These are phyloP conservation scores for Hippocampus zosterae DNA, from an alignment of 2,113 vertebrate genomes.

Conservation along the genomic window DNA sequence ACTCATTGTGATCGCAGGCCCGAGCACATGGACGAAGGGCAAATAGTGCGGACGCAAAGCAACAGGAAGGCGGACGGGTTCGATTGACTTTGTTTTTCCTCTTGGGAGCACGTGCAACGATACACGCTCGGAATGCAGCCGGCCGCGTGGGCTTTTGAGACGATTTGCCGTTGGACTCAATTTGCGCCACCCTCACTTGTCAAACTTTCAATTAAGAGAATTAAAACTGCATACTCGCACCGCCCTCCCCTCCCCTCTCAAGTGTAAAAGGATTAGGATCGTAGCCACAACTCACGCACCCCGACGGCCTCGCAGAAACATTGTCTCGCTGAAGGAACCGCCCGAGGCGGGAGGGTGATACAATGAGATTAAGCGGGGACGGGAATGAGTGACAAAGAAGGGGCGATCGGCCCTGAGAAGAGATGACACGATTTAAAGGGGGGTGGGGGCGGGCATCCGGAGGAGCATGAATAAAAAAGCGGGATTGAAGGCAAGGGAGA, in stretches of 20 bases:
- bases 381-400: constrained; percentile 46
- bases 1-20: background rate
- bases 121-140: constrained; percentile 26
- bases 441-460: constrained; percentile 22
- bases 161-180: constrained; percentile 12
- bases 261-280: constrained; percentile 47
- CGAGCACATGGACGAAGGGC: constrained; percentile 26
- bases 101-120: background rate
- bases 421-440: constrained; percentile 48
- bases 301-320: constrained; percentile 38
- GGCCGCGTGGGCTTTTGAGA: background rate
- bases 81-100: background rate
- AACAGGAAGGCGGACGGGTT: constrained; percentile 30
- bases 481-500: constrained; percentile 57
- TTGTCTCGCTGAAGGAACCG: constrained; percentile 34
- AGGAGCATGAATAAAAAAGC: constrained; percentile 57
- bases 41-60: constrained; percentile 31
- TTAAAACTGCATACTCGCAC: constrained; percentile 28
- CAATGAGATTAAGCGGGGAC: constrained; percentile 57
- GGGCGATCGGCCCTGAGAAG: constrained; percentile 52
- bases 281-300: constrained; percentile 26
- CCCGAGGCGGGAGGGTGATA: constrained; percentile 32
- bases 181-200: constrained; percentile 24
- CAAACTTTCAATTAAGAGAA: constrained; percentile 40
- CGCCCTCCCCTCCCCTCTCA: constrained; percentile 1